Evolutionary conservation across 2,888 invertebrate species (phyloP).

Genomic region (Mesoligia furuncula): DNA sequence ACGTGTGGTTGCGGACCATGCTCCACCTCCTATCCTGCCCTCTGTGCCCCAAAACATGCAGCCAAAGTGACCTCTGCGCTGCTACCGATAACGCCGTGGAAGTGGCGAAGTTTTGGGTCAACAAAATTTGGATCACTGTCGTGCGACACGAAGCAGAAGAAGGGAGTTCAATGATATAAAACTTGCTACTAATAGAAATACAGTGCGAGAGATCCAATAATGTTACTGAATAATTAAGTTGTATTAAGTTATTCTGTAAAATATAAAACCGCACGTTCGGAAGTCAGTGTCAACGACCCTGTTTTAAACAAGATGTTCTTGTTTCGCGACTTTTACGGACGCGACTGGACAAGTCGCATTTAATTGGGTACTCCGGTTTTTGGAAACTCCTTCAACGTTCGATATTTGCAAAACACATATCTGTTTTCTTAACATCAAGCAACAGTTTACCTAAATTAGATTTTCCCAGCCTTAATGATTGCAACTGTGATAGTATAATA

Average conservation of each 20-base stretch:
- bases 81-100: too few species aligned
- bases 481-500: slow-evolving; percentile 19
- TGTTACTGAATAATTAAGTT: slow-evolving; percentile 22
- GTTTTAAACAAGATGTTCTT: slow-evolving; percentile 60
- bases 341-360: slow-evolving; percentile 31
- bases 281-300: slow-evolving; percentile 59
- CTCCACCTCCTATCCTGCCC: too few species aligned
- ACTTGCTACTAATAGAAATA: not conserved
- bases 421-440: slow-evolving; percentile 18
- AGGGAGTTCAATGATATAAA: slow-evolving; percentile 3
- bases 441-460: slow-evolving; percentile 37
- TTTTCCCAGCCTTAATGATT: slow-evolving; percentile 21
- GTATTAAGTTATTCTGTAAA: slow-evolving; percentile 17
- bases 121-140: too few species aligned
- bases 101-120: too few species aligned
- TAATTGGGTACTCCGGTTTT: slow-evolving; percentile 35
- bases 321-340: slow-evolving; percentile 44
- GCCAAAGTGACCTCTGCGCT: too few species aligned
- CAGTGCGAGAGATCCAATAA: not conserved
- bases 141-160: too few species aligned
- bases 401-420: slow-evolving; percentile 13
- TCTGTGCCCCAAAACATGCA: too few species aligned
- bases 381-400: slow-evolving; percentile 8
- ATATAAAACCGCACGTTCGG: slow-evolving; percentile 44
- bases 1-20: too few species aligned